Evolutionary conservation across 2,113 vertebrate genomes (phyloP).

Genomic region (Fukomys damarensis): DNA sequence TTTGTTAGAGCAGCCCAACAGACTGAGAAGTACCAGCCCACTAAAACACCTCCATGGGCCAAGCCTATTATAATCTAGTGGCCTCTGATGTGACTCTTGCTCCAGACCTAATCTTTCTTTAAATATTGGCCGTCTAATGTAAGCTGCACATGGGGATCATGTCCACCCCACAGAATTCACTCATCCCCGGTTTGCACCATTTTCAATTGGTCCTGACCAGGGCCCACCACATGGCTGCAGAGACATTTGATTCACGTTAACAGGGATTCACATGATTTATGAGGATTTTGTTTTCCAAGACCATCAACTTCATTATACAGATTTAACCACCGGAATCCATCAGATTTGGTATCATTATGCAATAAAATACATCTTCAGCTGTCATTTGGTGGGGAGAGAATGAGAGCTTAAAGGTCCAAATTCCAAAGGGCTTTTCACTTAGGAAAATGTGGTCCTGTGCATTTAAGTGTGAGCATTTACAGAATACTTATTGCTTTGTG

Average conservation of each 20-base stretch:
- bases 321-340: neutral
- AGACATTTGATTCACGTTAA: neutral
- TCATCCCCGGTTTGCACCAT: too few species aligned
- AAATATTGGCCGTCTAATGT: neutral
- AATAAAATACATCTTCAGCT: neutral
- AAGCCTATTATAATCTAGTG: neutral
- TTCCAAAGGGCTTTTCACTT: neutral
- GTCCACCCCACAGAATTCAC: neutral
- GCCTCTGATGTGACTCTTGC: neutral
- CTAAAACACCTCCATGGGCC: neutral
- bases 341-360: neutral
- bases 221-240: neutral
- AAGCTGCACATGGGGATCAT: neutral
- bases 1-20: neutral
- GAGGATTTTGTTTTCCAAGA: constrained; percentile 37
- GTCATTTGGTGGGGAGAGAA: neutral
- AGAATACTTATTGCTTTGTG: neutral
- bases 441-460: too few species aligned
- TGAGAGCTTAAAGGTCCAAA: neutral
- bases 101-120: neutral
- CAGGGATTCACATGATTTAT: neutral
- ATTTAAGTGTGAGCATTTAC: neutral
- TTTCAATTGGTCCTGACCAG: neutral
- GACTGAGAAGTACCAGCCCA: neutral
- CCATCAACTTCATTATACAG: constrained; percentile 32